Evolutionary conservation across 1,140 invertebrate genomes (phyloP).

Genomic region (Megalonaias nervosa): DNA sequence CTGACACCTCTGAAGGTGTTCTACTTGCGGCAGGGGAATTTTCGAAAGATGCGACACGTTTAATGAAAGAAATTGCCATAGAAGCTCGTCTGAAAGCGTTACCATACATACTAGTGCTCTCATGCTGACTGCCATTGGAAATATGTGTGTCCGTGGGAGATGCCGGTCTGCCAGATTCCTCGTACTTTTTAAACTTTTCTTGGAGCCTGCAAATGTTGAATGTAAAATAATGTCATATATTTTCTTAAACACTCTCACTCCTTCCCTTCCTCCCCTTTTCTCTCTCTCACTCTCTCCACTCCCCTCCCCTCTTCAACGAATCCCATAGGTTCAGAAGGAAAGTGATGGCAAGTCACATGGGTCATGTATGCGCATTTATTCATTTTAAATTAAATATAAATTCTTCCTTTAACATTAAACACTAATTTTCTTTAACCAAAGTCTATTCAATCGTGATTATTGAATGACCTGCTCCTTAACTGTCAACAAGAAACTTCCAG

Average conservation of each 20-base stretch:
- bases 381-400: too few species aligned
- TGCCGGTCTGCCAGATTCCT: conserved; percentile 31
- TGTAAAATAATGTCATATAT: background rate
- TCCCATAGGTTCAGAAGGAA: too few species aligned
- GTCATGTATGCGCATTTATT: too few species aligned
- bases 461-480: too few species aligned
- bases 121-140: conserved; percentile 41
- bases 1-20: too few species aligned
- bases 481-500: too few species aligned
- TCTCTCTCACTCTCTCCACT: background rate
- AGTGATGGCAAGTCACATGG: too few species aligned
- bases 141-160: conserved; percentile 51
- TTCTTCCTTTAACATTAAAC: too few species aligned
- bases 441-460: too few species aligned
- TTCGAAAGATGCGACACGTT: too few species aligned
- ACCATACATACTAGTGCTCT: conserved; percentile 62
- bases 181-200: conserved; percentile 31
- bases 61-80: conserved; percentile 44
- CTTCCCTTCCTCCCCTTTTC: background rate
- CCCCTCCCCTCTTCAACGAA: background rate
- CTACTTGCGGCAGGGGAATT: too few species aligned
- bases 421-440: too few species aligned
- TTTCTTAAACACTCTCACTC: background rate
- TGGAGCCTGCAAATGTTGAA: conserved; percentile 42
- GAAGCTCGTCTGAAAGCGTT: conserved; percentile 55